phyloP scores from a whole-genome alignment of 2,113 vertebrate species.

The Todiramphus chloris region DNA sequence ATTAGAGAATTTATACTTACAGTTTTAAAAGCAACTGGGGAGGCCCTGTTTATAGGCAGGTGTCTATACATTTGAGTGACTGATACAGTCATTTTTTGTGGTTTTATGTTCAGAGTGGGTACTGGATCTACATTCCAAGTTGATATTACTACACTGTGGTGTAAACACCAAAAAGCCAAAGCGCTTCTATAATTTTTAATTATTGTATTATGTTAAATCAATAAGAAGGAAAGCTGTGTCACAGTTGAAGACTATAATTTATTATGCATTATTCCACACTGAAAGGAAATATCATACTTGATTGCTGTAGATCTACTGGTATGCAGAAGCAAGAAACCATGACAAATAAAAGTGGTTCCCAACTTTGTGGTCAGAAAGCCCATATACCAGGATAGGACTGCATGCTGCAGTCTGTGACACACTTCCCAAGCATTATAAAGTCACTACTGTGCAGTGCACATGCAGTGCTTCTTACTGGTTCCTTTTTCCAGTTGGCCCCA shows the following conservation, averaged over 20 bases:
- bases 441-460: background rate
- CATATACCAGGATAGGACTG: rapidly evolving
- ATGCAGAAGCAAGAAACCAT: background rate
- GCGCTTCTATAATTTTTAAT: background rate
- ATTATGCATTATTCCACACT: background rate
- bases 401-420: background rate
- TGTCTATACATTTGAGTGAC: background rate
- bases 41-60: background rate
- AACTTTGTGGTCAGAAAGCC: background rate
- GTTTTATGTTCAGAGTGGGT: background rate
- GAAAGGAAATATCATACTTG: background rate
- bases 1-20: background rate
- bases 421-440: background rate
- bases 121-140: background rate
- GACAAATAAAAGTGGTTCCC: background rate
- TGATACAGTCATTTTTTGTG: background rate
- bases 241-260: background rate
- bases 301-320: background rate
- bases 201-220: background rate
- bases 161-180: background rate
- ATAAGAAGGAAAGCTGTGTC: background rate
- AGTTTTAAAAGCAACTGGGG: background rate
- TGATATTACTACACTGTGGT: background rate
- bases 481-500: background rate
- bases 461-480: background rate